Evolutionary conservation across 2,797 vertebrate genomes (phyloP).

Genomic region (Bradypodion pumilum): DNA sequence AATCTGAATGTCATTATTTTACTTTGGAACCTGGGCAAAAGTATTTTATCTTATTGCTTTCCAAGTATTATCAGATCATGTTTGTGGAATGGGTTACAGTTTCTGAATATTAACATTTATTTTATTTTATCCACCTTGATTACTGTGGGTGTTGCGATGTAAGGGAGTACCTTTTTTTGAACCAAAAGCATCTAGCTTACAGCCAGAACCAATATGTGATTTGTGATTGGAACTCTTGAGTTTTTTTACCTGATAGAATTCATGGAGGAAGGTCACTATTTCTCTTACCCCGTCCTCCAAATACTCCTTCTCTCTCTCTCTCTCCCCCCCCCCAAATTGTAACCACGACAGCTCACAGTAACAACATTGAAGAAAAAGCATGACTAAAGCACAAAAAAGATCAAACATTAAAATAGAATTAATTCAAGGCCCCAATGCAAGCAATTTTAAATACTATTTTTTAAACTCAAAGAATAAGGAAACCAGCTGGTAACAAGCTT

Average conservation of each 20-base stretch:
- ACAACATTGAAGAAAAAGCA: too few relatives aligned
- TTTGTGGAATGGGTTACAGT: constrained; percentile 10
- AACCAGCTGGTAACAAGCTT: too few relatives aligned
- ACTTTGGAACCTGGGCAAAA: constrained; percentile 53
- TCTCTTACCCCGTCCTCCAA: neutral
- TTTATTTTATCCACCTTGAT: neutral
- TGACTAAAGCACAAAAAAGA: too few relatives aligned
- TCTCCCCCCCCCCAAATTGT: too few relatives aligned
- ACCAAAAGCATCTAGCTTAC: neutral
- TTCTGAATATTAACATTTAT: constrained; percentile 35
- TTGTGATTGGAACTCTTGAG: too few relatives aligned
- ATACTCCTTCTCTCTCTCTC: neutral
- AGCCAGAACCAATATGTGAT: neutral
- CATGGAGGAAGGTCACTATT: too few relatives aligned
- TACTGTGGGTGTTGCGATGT: neutral
- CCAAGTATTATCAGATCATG: constrained; percentile 29
- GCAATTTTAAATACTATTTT: too few relatives aligned
- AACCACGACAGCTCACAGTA: too few relatives aligned
- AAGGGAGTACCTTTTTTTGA: neutral
- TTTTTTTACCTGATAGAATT: neutral
- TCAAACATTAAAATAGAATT: too few relatives aligned
- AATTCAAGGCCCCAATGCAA: too few relatives aligned
- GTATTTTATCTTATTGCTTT: constrained; percentile 13
- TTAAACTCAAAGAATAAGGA: too few relatives aligned
- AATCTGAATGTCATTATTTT: constrained; percentile 57